A percentile compares a stretch with the other conserved stretches of the same genome.
Conservation (phyloP, 2,888 invertebrate species). For the Rhagophthalmus giganteus region DNA sequence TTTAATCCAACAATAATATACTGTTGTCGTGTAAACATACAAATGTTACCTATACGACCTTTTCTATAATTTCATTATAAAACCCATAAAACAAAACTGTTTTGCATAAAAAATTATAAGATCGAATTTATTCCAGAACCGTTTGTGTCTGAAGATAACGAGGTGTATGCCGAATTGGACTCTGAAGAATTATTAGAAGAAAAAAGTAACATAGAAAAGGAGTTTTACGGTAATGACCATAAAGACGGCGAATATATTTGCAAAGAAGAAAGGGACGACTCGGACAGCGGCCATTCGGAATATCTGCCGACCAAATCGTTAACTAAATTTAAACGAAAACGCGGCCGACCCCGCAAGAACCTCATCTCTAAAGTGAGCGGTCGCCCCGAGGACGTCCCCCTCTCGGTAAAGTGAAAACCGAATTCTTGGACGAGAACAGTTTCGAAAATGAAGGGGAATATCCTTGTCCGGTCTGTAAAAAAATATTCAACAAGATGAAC, state of each 20-base stretch:
- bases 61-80: too few species aligned
- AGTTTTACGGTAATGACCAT: slow-evolving; percentile 18
- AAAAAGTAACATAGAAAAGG: slow-evolving; percentile 28
- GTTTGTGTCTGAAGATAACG: slow-evolving; percentile 7
- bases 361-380: slow-evolving; percentile 32
- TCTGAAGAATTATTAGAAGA: slow-evolving; percentile 28
- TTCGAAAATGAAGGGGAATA: slow-evolving; percentile 43
- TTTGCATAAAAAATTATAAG: too few species aligned
- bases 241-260: slow-evolving; percentile 1
- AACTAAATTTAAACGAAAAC: slow-evolving; percentile 39
- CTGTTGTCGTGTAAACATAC: too few species aligned
- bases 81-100: too few species aligned
- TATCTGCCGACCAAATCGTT: slow-evolving; percentile 46
- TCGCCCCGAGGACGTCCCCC: slow-evolving; percentile 40
- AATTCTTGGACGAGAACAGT: slow-evolving; percentile 33
- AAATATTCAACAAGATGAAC: slow-evolving; percentile 45
- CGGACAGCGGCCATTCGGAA: slow-evolving; percentile 49
- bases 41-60: too few species aligned
- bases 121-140: slow-evolving; percentile 9
- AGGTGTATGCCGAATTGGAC: slow-evolving; percentile 30
- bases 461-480: slow-evolving; percentile 45
- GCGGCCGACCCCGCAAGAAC: slow-evolving; percentile 50
- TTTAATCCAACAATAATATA: too few species aligned
- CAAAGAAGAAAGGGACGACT: slow-evolving; percentile 30
- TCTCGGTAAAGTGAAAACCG: slow-evolving; percentile 31